phyloP scores from a whole-genome alignment of 2,113 vertebrate genomes.

The Smithornis capensis region DNA sequence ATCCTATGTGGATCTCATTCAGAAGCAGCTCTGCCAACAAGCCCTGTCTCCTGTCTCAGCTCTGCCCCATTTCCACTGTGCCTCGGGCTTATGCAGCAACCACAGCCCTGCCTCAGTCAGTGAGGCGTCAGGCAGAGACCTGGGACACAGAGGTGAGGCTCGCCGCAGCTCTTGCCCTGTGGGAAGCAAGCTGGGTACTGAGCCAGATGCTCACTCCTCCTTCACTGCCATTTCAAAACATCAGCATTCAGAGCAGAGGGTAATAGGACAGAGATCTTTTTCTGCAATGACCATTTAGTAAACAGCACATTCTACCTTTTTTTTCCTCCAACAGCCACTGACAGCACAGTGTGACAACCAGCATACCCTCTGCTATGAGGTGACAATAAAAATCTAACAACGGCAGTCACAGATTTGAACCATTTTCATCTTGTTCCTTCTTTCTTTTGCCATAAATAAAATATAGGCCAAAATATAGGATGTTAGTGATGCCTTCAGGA shows the following conservation, averaged over 20 bases:
- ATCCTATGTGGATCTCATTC: fast-evolving
- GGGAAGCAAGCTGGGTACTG: neutral
- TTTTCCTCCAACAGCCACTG: neutral
- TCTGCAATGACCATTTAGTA: neutral
- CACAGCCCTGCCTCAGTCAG: neutral
- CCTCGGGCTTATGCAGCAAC: neutral
- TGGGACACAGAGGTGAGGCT: fast-evolving
- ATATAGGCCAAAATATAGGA: neutral
- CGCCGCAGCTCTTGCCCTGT: neutral
- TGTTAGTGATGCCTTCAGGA: neutral
- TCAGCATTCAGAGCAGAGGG: neutral
- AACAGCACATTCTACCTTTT: neutral
- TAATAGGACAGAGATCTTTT: neutral
- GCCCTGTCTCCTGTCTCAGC: neutral
- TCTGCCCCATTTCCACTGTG: neutral
- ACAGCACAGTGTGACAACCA: neutral
- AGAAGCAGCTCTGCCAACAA: neutral
- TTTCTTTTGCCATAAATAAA: neutral
- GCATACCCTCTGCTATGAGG: neutral
- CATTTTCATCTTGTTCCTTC: neutral
- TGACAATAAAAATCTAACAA: neutral
- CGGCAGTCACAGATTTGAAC: neutral
- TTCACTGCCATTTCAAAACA: neutral
- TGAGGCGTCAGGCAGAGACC: neutral
- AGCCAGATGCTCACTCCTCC: neutral